These are phyloP conservation scores for Metalampra italica DNA, from an alignment of 2,888 invertebrate genomes.

Conservation along the genomic window DNA sequence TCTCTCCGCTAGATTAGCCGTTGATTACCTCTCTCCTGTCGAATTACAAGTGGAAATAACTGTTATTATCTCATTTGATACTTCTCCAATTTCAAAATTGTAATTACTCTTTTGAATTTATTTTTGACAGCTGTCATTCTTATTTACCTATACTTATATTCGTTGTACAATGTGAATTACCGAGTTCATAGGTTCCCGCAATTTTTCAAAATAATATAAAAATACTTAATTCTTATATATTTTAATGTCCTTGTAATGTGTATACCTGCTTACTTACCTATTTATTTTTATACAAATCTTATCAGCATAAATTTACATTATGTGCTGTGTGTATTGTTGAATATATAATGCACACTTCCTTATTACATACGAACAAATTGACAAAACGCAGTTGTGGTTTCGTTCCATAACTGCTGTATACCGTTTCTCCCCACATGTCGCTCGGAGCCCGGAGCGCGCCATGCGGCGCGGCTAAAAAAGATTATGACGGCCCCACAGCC, in stretches of 20 bases:
- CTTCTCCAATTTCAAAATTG: neutral
- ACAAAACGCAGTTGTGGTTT: conserved; percentile 36
- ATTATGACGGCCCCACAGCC: conserved; percentile 71
- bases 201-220: too few relatives aligned
- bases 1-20: conserved; percentile 31
- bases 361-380: conserved; percentile 21
- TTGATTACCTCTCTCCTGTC: conserved; percentile 52
- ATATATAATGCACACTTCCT: neutral
- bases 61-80: neutral
- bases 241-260: too few relatives aligned
- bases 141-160: too few relatives aligned
- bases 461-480: conserved; percentile 73
- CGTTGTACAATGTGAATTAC: too few relatives aligned
- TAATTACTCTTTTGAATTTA: too few relatives aligned
- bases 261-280: too few relatives aligned
- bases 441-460: conserved; percentile 53
- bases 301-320: too few relatives aligned
- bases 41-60: conserved; percentile 38
- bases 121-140: too few relatives aligned
- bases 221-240: too few relatives aligned
- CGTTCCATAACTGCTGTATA: conserved; percentile 51
- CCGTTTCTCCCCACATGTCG: conserved; percentile 57
- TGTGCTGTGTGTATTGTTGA: too few relatives aligned
- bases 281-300: too few relatives aligned
- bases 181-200: too few relatives aligned